A percentile compares a stretch with the other conserved stretches of the same genome.
Evolutionary conservation across 2,888 invertebrate species (phyloP).

Genomic region (Euclidia mi): DNA sequence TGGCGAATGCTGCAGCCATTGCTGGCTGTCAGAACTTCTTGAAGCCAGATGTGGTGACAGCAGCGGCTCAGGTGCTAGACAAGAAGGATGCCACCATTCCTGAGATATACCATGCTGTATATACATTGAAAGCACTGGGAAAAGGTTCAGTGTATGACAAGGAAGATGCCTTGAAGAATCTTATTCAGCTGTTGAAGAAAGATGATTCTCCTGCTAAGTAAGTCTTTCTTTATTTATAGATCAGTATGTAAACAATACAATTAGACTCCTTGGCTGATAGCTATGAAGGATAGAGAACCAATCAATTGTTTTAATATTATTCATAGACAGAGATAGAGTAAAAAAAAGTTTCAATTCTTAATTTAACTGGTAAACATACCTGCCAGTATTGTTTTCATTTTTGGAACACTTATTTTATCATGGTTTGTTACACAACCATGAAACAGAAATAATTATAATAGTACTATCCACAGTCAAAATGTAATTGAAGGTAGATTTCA

Average conservation of each 20-base stretch:
- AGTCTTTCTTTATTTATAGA: no score
- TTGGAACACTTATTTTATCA: no score
- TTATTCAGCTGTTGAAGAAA: constrained; percentile 94
- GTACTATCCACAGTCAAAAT: no score
- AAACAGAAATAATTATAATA: no score
- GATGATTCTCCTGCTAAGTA: constrained; percentile 95
- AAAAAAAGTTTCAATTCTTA: no score
- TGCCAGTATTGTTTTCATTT: no score
- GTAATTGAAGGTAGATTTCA: no score
- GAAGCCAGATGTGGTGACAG: constrained; percentile 83
- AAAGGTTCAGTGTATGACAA: constrained; percentile 91
- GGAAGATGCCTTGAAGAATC: constrained; percentile 92
- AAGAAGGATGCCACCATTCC: constrained; percentile 91
- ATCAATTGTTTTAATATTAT: no score
- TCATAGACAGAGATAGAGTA: no score
- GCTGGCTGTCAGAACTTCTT: constrained; percentile 88
- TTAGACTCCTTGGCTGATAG: background rate
- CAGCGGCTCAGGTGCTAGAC: constrained; percentile 90
- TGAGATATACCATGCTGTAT: constrained; percentile 94
- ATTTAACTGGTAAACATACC: no score
- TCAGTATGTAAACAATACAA: constrained; percentile 18
- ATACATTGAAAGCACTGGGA: constrained; percentile 92
- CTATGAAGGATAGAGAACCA: no score
- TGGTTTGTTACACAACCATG: no score
- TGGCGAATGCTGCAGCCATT: constrained; percentile 91